Evolutionary conservation across 2,797 vertebrate species (phyloP).

Genomic region (Falco naumanni): DNA sequence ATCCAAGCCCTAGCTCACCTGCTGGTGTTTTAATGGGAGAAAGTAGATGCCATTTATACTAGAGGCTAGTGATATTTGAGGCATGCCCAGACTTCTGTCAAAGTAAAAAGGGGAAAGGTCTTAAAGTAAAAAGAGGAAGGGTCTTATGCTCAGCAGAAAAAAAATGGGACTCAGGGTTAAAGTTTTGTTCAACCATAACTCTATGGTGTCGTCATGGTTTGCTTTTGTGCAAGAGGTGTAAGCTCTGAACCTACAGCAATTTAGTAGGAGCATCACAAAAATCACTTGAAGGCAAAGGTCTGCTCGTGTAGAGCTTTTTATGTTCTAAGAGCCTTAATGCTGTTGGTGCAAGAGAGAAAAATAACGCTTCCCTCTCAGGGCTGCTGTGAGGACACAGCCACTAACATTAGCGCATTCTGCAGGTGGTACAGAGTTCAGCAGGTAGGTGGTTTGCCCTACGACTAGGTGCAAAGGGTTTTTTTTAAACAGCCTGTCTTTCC

Average conservation of each 20-base stretch:
- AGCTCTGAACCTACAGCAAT: background rate
- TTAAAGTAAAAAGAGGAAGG: background rate
- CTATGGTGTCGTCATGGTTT: background rate
- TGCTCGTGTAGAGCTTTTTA: background rate
- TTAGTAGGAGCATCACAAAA: background rate
- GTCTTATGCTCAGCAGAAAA: background rate
- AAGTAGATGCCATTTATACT: background rate
- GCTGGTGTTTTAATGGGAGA: background rate
- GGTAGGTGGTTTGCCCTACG: background rate
- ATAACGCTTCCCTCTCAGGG: background rate
- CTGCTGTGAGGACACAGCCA: background rate
- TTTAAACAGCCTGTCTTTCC: background rate
- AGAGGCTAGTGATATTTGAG: background rate
- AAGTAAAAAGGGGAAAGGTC: too few relatives aligned
- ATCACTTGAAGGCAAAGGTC: background rate
- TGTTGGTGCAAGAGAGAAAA: background rate
- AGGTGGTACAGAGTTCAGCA: background rate
- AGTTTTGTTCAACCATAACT: background rate
- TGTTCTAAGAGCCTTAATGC: rapidly evolving
- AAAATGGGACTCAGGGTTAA: background rate
- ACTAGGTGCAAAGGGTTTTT: background rate
- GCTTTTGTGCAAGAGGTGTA: background rate
- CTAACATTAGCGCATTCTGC: background rate
- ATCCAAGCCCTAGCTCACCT: background rate
- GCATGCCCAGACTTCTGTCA: background rate